Evolutionary conservation across 2,113 vertebrate genomes (phyloP).

Genomic region (Odocoileus hemionus): DNA sequence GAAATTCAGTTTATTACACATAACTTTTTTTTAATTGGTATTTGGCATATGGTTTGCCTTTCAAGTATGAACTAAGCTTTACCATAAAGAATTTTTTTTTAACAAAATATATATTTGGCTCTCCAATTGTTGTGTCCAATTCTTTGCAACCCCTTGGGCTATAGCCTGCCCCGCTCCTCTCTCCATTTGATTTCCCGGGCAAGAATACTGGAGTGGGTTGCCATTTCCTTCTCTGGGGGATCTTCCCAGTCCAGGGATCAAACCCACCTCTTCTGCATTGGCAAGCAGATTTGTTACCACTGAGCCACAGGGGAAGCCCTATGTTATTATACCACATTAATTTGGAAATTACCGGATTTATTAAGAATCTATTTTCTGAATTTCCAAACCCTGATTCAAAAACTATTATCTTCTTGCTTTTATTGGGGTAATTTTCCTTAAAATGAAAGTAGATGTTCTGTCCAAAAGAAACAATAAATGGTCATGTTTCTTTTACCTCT

Average conservation of each 20-base stretch:
- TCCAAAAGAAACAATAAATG: not conserved
- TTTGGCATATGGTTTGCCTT: not conserved
- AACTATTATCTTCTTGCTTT: not conserved
- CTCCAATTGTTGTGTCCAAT: not conserved
- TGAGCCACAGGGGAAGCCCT: not conserved
- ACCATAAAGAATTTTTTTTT: not conserved
- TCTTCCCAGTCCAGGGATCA: not conserved
- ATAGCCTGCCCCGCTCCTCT: not conserved
- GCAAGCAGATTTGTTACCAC: not conserved
- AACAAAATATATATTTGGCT: not conserved
- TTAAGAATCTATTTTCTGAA: not conserved
- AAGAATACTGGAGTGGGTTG: not conserved
- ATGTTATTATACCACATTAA: not conserved
- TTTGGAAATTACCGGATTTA: not conserved
- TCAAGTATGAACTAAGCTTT: not conserved
- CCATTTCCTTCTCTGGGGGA: not conserved
- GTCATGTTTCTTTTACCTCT: not conserved
- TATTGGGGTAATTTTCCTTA: constrained; percentile 22
- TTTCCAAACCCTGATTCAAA: constrained; percentile 8
- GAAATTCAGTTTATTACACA: not conserved
- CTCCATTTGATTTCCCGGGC: not conserved
- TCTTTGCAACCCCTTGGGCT: not conserved
- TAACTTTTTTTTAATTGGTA: not conserved
- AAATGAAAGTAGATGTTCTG: not conserved
- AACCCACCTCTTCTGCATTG: not conserved